These are phyloP conservation scores for Pammene fasciana DNA, from an alignment of 2,888 invertebrate genomes.

Conservation along the genomic window DNA sequence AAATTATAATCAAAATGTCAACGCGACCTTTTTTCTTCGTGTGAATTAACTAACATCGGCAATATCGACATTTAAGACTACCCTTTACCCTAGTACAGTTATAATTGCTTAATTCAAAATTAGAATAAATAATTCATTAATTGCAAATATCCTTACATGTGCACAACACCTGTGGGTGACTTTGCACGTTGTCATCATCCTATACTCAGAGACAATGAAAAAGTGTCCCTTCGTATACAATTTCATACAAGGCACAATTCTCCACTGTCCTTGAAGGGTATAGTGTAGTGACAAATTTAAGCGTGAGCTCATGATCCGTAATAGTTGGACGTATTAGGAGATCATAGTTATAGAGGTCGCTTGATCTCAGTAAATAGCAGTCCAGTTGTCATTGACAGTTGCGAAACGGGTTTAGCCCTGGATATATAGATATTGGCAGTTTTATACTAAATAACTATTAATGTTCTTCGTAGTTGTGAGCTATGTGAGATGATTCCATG, in stretches of 20 bases:
- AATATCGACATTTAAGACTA: not conserved
- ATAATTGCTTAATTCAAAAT: conserved; percentile 26
- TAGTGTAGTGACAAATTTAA: not conserved
- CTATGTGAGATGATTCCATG: not conserved
- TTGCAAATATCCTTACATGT: conserved; percentile 14
- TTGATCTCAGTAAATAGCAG: not conserved
- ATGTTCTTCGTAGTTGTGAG: not conserved
- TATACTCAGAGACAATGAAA: not conserved
- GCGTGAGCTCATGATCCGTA: not conserved
- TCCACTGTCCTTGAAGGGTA: no score
- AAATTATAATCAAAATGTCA: not conserved
- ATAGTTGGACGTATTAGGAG: not conserved
- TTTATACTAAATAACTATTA: not conserved
- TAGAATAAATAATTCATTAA: conserved; percentile 10
- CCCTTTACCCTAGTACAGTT: not conserved
- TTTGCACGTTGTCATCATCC: not conserved
- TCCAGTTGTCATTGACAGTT: not conserved
- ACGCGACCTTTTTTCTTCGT: not conserved
- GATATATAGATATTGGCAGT: conserved; percentile 7
- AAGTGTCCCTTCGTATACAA: no score
- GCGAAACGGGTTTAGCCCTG: conserved; percentile 2
- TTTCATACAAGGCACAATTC: no score
- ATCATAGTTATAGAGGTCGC: not conserved
- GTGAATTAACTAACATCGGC: conserved; percentile 9
- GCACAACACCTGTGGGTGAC: conserved; percentile 7